Conservation (phyloP, 2,888 invertebrate genomes). For the Drosophila rellima region DNA sequence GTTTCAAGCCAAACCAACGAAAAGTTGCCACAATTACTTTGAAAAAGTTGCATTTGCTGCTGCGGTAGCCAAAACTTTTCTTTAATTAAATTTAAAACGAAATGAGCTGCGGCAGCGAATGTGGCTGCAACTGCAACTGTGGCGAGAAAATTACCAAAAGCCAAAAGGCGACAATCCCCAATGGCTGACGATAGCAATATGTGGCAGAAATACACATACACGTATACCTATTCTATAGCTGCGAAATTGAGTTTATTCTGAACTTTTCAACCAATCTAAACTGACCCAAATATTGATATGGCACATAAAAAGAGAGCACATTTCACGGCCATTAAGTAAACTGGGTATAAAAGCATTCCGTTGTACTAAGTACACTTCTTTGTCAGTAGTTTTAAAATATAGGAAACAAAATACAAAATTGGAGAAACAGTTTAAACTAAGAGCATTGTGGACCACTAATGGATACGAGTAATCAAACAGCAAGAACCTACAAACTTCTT, state of each 20-base stretch:
- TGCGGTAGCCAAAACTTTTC: constrained; percentile 63
- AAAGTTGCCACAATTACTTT: constrained; percentile 80
- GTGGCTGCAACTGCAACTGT: constrained; percentile 11
- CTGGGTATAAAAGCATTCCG: constrained; percentile 7
- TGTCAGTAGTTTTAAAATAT: constrained; percentile 17
- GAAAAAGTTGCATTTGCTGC: constrained; percentile 65
- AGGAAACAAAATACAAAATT: constrained; percentile 6
- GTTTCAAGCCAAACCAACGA: constrained; percentile 42
- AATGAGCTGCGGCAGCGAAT: constrained; percentile 63
- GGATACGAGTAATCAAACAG: background rate
- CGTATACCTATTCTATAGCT: background rate
- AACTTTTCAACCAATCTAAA: background rate
- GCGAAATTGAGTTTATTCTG: background rate
- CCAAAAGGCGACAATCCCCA: constrained; percentile 22
- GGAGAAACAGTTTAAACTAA: background rate
- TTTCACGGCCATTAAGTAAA: background rate
- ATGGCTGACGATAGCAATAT: constrained; percentile 38
- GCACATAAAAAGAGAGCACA: background rate
- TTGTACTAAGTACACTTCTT: constrained; percentile 21
- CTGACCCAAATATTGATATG: background rate
- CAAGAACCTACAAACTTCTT: constrained; percentile 7
- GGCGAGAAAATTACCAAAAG: constrained; percentile 16
- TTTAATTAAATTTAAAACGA: constrained; percentile 80
- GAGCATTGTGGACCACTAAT: constrained; percentile 1
- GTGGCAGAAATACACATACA: background rate